Evolutionary conservation across 2,113 vertebrate genomes (phyloP), one percentile per base, ranked within the genome.

Genomic region (Cavia porcellus): DNA sequence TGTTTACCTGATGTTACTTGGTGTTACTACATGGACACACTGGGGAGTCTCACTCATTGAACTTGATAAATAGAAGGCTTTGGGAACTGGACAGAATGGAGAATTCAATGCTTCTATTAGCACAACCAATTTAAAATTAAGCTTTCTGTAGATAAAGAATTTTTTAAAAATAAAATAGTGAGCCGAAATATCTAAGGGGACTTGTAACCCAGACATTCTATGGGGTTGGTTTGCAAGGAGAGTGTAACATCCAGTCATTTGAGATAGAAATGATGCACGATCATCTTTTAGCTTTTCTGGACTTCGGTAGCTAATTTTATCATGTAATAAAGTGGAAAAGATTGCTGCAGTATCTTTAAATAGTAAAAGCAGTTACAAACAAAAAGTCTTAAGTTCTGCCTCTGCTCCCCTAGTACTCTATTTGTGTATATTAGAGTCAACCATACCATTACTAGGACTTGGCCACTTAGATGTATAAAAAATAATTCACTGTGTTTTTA

Each of bases 1-100:
- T 14, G 45, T 22, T 70, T 61, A 10, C 15, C 5, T 0, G 2
- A 1, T 30, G 19, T 42, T 72, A 4, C 20, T 57, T 5, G 6
- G 32, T n/a, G 12, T 28, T 28, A 5, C 4, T 12, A 59, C 24
- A 15, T 4, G 14, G 32, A 81, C 5, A 24, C 11, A 30, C 0
- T 4, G 14, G 30, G n/a, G 32, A 68, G 32, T 75, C 42, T 35
- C 9, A 80, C 19, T 25, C 45, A 25, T 57, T 7, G 22, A 64
- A 22, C 38, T 28, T 28, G 2, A 6, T 42, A 38, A 11, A 83
- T 80, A 45, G 45, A 4, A 42, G 42, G 22, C 79, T 79, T n/a
- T 3, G 5, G 17, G 30, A 74, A 12, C 28, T 30, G 62, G 68
- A 5, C 1, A 22, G 15, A 61, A 45, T 35, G 28, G 14, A 47